Base-by-base conservation (phyloP, 2,888 invertebrate genomes). In the Limnephilus lunatus region DNA sequence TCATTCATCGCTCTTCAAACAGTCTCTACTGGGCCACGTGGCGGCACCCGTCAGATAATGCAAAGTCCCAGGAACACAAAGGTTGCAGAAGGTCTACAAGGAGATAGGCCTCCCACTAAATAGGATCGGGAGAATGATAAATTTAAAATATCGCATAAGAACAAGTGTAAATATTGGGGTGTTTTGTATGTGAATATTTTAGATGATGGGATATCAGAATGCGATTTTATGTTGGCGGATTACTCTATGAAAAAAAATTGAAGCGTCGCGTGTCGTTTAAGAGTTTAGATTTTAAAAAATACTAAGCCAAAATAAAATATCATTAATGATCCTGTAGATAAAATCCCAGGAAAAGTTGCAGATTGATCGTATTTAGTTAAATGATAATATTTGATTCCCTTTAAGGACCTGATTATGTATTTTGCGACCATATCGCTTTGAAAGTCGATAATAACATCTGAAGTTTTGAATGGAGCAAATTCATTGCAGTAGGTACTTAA, bases 81-180 rank as follows among this genome's bases (percentile, higher is more conserved):
- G 68, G 88, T 90, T 90, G 81, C 90, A 68, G 81, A 89, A 48
- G 86, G 44, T 83, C 48, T 87, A n/a, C 91, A 81, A 89, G 30
- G 85, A 88, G 88, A 88, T 88, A 88, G n/a, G 68, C 88, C 80
- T 88, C 88, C 19, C 80, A 25, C 80, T 88, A 88, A 87, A 87
- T 88, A 88, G 88, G 88, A 88, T 80, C 30, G 88, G 25, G 80
- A 30, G 87, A 88, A 88, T 32, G 90, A 89, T 93, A 93, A 39
- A 91, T 92, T 93, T 92, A 90, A 91, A 93, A 91, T 91, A 87
- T 92, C 53, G 68, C 87, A 31, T 93, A 93, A 93, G 93, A 92
- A 91, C 53, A 89, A 82, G 91, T 88, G 93, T 80, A 93, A 92
- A 93, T 85, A 93, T 91, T 12, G 39, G 83, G 93, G 92, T 89